phyloP scores from a whole-genome alignment of 2,113 vertebrate species.

The Aphelocoma coerulescens region DNA sequence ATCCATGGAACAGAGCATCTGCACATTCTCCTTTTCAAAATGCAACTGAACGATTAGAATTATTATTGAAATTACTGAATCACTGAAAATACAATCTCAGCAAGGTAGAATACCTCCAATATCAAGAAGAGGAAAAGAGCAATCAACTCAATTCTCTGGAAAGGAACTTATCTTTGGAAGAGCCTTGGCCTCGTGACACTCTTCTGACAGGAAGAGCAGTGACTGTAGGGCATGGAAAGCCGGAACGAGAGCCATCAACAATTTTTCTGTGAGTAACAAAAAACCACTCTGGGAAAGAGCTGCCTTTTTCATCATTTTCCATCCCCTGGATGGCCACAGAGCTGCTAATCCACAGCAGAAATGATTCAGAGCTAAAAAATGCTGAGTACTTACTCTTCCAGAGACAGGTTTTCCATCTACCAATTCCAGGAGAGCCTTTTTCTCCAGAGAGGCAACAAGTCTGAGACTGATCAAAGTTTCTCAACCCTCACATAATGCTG shows the following conservation, averaged over 20 bases:
- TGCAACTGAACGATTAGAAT: background rate
- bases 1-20: background rate
- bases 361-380: background rate
- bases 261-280: background rate
- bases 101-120: background rate
- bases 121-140: background rate
- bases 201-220: background rate
- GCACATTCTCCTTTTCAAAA: background rate
- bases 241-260: background rate
- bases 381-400: constrained; percentile 18
- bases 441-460: background rate
- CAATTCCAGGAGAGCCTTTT: background rate
- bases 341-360: background rate
- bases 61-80: background rate
- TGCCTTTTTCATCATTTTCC: background rate
- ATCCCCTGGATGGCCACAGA: background rate
- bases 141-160: background rate
- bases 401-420: background rate
- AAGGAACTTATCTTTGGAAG: background rate
- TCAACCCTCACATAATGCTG: background rate
- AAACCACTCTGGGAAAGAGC: background rate
- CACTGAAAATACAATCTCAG: background rate
- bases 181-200: background rate
- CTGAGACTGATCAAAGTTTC: constrained; percentile 14
- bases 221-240: background rate